A percentile compares a stretch with the other conserved stretches of the same genome.
phyloP scores from a whole-genome alignment of 2,113 vertebrate genomes.

The Pituophis catenifer region DNA sequence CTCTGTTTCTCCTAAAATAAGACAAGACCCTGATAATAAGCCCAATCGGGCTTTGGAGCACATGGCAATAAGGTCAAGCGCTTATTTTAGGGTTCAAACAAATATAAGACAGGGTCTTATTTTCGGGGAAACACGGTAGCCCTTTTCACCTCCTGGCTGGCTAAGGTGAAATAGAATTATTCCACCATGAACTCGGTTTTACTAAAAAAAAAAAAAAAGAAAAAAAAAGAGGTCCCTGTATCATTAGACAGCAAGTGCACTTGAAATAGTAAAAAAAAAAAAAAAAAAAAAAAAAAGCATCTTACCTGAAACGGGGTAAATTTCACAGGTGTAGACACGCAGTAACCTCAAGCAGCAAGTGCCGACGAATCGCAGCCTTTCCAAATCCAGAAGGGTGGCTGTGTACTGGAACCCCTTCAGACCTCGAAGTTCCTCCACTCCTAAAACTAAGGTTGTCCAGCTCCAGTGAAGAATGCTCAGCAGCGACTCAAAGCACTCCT shows the following conservation, averaged over 20 bases:
- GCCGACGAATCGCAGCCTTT: slow-evolving; percentile 93
- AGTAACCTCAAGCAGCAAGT: slow-evolving; percentile 93
- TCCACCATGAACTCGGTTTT: not conserved
- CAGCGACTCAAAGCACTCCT: slow-evolving; percentile 98
- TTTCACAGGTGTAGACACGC: slow-evolving; percentile 97
- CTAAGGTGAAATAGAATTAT: not conserved
- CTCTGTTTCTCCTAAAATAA: not conserved
- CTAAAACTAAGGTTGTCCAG: slow-evolving; percentile 95
- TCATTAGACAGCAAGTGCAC: accelerated
- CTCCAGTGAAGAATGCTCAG: slow-evolving; percentile 97
- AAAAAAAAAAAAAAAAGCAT: not conserved
- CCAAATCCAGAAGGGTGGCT: slow-evolving; percentile 93
- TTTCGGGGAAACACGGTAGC: too few relatives aligned
- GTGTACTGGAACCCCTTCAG: slow-evolving; percentile 98
- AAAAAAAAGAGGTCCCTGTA: too few relatives aligned
- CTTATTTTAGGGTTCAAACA: too few relatives aligned
- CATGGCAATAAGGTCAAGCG: too few relatives aligned
- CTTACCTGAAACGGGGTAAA: slow-evolving; percentile 95
- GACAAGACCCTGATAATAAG: too few relatives aligned
- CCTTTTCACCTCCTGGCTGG: not conserved
- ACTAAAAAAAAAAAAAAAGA: not conserved
- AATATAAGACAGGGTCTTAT: too few relatives aligned
- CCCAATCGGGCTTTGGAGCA: too few relatives aligned
- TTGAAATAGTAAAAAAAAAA: not conserved
- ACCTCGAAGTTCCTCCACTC: slow-evolving; percentile 94